Base-by-base conservation (phyloP, 1,140 invertebrate species). In the Oryzaephilus surinamensis region DNA sequence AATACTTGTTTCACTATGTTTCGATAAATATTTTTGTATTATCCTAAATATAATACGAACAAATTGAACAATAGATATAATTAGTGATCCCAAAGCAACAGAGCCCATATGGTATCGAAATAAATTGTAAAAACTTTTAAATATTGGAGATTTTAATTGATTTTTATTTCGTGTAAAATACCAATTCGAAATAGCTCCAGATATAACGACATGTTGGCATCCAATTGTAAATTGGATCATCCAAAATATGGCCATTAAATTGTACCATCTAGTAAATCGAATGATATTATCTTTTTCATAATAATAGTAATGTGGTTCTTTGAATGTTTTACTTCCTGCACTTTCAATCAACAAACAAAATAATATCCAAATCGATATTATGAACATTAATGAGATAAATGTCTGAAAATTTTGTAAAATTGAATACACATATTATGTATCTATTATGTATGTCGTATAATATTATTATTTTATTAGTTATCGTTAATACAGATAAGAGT, bases 191-290 rank as follows among this genome's bases (percentile, higher is more conserved):
- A 87, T 77, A 14, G 81, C 70, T 13, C 79, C 78, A 26, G 81
- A 80, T 26, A 87, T 75, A 0, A 84, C 68, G 60, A 86, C 73
- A 54, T 85, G 77, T 50, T 89, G 83, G 60, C 82, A 85, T 11
- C 79, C 79, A 13, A 84, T 62, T 26, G 78, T 71, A 54, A 86
- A 86, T 60, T 86, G 79, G 18, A 63, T 63, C 19, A 77, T 64
- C 74, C 84, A 84, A 30, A 85, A 68, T 27, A 81, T 67, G 6
- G 73, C 74, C 45, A 85, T 73, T 6, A 86, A 38, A 38, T 56
- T 56, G 12, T 46, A 49, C 38, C 48, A 53, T 13, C 46, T 27
- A 3, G 51, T 55, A 56, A 76, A 66, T 35, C 68, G 66, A 42
- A 76, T 64, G 12, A 67, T 45, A 1, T 44, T 51, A 43, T 73